A percentile compares a stretch with the other conserved stretches of the same genome.
phyloP scores from a whole-genome alignment of 2,113 vertebrate genomes.

The Tychaedon coryphoeus region DNA sequence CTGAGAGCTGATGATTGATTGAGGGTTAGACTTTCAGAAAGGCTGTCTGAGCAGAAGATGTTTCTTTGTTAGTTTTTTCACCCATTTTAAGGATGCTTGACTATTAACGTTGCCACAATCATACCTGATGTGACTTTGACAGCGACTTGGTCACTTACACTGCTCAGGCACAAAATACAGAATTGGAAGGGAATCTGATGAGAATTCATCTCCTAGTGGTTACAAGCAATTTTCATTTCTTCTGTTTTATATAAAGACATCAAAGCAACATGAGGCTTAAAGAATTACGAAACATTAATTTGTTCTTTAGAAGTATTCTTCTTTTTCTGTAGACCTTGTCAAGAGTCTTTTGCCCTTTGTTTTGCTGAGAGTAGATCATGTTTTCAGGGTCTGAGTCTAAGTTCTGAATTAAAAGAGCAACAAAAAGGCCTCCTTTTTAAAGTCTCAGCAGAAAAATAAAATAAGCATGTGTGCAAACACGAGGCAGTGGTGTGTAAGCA shows the following conservation, averaged over 20 bases:
- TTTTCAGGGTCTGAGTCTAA: not conserved
- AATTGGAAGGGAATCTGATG: not conserved
- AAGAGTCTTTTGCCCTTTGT: not conserved
- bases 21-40: not conserved
- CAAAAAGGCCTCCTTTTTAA: not conserved
- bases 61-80: not conserved
- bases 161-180: not conserved
- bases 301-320: not conserved
- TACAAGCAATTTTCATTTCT: not conserved
- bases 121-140: not conserved
- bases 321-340: not conserved
- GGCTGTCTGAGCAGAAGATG: not conserved
- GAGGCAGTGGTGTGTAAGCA: not conserved
- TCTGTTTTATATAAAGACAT: not conserved
- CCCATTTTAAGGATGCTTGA: not conserved
- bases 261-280: not conserved
- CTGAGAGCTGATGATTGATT: not conserved
- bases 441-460: not conserved
- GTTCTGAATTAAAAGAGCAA: not conserved
- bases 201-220: not conserved
- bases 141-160: not conserved
- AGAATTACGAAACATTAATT: not conserved
- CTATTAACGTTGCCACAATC: not conserved
- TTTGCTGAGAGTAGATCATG: not conserved
- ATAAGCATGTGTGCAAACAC: rapidly evolving